A percentile compares a stretch with the other conserved stretches of the same genome.
phyloP scores from a whole-genome alignment of 2,797 vertebrate species.

The Brachyalestes nurse region DNA sequence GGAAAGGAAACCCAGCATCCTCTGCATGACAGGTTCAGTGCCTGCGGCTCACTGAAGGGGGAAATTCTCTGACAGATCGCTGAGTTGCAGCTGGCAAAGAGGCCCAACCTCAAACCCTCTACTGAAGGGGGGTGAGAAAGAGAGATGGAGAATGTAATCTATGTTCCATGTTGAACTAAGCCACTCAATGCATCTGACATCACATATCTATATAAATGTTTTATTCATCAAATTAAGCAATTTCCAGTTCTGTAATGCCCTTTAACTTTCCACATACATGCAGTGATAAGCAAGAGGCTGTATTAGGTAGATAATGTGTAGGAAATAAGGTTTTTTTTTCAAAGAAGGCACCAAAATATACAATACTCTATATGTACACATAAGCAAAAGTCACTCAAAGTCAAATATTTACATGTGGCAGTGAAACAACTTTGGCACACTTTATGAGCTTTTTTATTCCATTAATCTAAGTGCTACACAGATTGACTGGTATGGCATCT shows the following conservation, averaged over 20 bases:
- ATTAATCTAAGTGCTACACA: slow-evolving; percentile 73
- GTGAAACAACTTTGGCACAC: slow-evolving; percentile 27
- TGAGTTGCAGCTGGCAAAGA: slow-evolving; percentile 68
- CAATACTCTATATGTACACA: slow-evolving; percentile 43
- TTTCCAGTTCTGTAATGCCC: slow-evolving; percentile 25
- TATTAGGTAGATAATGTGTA: background rate
- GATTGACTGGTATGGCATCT: slow-evolving; percentile 40
- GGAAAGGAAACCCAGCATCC: slow-evolving; percentile 64
- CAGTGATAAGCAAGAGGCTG: slow-evolving; percentile 9
- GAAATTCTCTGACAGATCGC: slow-evolving; percentile 82
- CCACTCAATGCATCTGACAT: slow-evolving; percentile 6
- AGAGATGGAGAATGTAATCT: background rate
- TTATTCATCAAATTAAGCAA: slow-evolving; percentile 65
- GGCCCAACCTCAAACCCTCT: slow-evolving; percentile 49
- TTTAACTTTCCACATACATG: slow-evolving; percentile 16
- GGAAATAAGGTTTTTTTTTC: background rate
- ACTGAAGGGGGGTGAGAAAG: background rate
- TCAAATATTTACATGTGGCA: slow-evolving; percentile 54
- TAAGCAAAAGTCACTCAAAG: slow-evolving; percentile 63
- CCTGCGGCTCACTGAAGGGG: slow-evolving; percentile 69
- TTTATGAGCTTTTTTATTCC: slow-evolving; percentile 43
- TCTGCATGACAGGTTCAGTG: slow-evolving; percentile 68
- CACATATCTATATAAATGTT: slow-evolving; percentile 55
- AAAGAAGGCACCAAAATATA: background rate
- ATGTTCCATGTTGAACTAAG: background rate